phyloP scores from a whole-genome alignment of 2,888 invertebrate genomes.

The Tetragnatha montana region DNA sequence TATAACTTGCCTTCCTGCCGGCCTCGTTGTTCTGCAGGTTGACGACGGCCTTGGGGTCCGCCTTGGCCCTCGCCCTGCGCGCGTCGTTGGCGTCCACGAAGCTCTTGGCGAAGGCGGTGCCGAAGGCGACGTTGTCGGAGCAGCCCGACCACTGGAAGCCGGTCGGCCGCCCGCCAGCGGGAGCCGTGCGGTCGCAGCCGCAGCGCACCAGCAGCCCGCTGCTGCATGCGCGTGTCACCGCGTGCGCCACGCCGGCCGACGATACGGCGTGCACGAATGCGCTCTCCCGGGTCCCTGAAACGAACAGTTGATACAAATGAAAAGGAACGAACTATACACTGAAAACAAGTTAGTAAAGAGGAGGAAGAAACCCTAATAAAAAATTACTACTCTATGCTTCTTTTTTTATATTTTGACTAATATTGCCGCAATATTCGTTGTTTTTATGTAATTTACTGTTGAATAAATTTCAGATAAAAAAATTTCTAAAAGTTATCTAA shows the following conservation, averaged over 20 bases:
- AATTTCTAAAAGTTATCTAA: too few species aligned
- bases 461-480: too few species aligned
- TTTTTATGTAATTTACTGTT: too few species aligned
- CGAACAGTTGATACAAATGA: too few species aligned
- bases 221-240: slow-evolving; percentile 75
- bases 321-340: too few species aligned
- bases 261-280: slow-evolving; percentile 73
- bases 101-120: slow-evolving; percentile 75
- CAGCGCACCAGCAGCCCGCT: slow-evolving; percentile 74
- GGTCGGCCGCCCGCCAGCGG: slow-evolving; percentile 73
- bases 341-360: too few species aligned
- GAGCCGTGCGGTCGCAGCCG: slow-evolving; percentile 76
- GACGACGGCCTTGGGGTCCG: slow-evolving; percentile 74
- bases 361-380: too few species aligned
- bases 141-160: slow-evolving; percentile 76
- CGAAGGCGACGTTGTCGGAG: slow-evolving; percentile 75
- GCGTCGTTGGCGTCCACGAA: slow-evolving; percentile 75
- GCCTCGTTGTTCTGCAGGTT: slow-evolving; percentile 77
- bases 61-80: slow-evolving; percentile 71
- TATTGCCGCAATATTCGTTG: too few species aligned
- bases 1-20: slow-evolving; percentile 75
- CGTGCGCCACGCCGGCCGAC: slow-evolving; percentile 73
- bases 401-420: too few species aligned
- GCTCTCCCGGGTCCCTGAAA: slow-evolving; percentile 72
- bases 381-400: too few species aligned